These are phyloP conservation scores for Cydia fagiglandana DNA, from an alignment of 1,140 invertebrate species.

Conservation along the genomic window DNA sequence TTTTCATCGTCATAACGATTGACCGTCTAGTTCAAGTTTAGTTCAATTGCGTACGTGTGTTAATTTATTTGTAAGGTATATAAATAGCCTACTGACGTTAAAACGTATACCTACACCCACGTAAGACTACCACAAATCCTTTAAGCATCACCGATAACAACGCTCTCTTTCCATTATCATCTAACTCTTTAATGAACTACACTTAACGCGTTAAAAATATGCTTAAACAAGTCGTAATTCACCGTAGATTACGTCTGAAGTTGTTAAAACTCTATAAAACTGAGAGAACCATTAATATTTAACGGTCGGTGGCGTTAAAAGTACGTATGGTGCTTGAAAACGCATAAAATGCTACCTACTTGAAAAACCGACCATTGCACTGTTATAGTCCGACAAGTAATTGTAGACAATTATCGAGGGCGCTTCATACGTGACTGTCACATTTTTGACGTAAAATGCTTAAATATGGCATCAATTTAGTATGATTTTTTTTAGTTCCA, in stretches of 20 bases:
- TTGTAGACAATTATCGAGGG: no score
- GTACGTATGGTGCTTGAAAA: background rate
- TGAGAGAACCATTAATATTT: slow-evolving; percentile 17
- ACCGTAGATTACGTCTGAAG: slow-evolving; percentile 16
- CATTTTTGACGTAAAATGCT: no score
- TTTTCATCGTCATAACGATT: no score
- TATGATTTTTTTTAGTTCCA: no score
- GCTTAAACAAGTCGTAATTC: slow-evolving; percentile 21
- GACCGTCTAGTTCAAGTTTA: background rate
- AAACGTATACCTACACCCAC: background rate
- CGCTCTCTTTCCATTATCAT: background rate
- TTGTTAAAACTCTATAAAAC: slow-evolving; percentile 25
- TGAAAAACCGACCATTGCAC: no score
- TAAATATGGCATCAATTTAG: no score
- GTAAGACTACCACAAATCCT: background rate
- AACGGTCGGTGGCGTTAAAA: background rate
- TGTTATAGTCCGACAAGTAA: no score
- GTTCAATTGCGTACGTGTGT: background rate
- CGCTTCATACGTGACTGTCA: no score
- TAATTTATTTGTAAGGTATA: no score
- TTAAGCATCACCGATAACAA: background rate
- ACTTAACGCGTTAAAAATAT: slow-evolving; percentile 17
- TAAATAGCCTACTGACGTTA: no score
- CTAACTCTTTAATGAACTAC: background rate
- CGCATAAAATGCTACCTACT: slow-evolving; percentile 1